phyloP scores from a whole-genome alignment of 2,888 invertebrate species.

The Drosophila anomelani region DNA sequence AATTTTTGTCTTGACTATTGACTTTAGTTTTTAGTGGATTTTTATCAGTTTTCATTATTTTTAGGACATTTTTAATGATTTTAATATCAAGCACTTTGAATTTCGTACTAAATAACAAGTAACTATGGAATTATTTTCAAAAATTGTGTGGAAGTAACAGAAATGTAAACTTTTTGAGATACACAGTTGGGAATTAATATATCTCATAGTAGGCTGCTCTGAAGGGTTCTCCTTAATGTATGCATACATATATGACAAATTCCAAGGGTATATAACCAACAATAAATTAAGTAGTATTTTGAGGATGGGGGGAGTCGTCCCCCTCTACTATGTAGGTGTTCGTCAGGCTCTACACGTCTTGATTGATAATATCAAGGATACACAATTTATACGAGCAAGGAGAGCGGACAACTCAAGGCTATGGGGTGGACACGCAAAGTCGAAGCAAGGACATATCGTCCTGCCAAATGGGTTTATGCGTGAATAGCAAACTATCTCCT shows the following conservation, averaged over 20 bases:
- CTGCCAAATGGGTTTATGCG: slow-evolving; percentile 1
- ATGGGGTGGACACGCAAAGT: slow-evolving; percentile 40
- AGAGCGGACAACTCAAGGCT: slow-evolving; percentile 51
- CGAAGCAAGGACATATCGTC: slow-evolving; percentile 21
- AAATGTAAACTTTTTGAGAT: background rate
- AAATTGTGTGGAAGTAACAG: background rate
- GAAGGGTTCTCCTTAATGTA: background rate
- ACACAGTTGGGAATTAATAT: background rate
- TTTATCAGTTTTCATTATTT: too few relatives aligned
- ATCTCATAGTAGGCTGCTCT: background rate
- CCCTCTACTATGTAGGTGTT: background rate
- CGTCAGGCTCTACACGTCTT: slow-evolving; percentile 45
- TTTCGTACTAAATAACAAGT: background rate
- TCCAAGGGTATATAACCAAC: background rate
- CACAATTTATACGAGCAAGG: slow-evolving; percentile 27
- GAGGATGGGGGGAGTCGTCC: background rate
- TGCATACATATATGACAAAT: background rate
- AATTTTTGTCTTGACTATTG: too few relatives aligned
- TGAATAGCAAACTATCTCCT: background rate
- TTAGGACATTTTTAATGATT: too few relatives aligned
- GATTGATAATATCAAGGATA: slow-evolving; percentile 64
- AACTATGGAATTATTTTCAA: background rate
- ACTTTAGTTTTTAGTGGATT: too few relatives aligned
- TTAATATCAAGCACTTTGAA: background rate
- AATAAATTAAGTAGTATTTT: background rate